Percentiles rank a stretch among this genome's conserved stretches.
Evolutionary conservation across 2,888 invertebrate species (phyloP).

Genomic region (Melipona bicolor): DNA sequence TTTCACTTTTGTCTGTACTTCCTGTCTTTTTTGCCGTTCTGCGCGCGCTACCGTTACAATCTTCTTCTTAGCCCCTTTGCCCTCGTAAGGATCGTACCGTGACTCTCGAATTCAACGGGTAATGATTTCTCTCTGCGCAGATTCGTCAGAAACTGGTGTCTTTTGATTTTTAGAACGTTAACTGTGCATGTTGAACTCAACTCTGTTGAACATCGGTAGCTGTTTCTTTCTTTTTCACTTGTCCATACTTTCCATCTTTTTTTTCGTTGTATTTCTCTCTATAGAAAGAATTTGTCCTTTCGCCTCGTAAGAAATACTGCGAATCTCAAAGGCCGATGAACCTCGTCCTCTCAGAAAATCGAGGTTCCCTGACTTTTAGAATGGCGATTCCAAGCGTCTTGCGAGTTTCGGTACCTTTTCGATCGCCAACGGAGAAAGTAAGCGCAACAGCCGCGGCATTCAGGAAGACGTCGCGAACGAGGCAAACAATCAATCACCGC

Average conservation of each 20-base stretch:
- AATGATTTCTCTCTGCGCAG: not conserved
- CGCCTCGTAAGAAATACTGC: no score
- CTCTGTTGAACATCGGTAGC: not conserved
- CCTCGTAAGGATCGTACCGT: not conserved
- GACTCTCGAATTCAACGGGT: slow-evolving; percentile 21
- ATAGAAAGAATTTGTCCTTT: no score
- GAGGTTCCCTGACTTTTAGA: no score
- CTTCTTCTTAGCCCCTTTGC: not conserved
- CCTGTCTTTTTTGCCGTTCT: slow-evolving; percentile 7
- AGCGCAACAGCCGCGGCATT: not conserved
- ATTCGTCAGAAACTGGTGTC: not conserved
- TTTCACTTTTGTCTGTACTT: not conserved
- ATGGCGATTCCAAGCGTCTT: no score
- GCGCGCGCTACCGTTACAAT: not conserved
- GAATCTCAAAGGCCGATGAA: no score
- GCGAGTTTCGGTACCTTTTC: no score
- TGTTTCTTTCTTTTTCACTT: not conserved
- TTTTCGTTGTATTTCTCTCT: not conserved
- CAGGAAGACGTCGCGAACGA: not conserved
- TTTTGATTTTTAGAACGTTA: not conserved
- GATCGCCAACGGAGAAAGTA: no score
- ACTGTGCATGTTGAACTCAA: no score
- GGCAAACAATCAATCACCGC: not conserved
- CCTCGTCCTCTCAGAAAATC: no score
- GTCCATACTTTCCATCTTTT: not conserved